phyloP scores from a whole-genome alignment of 2,113 vertebrate genomes.

The Glareola pratincola region DNA sequence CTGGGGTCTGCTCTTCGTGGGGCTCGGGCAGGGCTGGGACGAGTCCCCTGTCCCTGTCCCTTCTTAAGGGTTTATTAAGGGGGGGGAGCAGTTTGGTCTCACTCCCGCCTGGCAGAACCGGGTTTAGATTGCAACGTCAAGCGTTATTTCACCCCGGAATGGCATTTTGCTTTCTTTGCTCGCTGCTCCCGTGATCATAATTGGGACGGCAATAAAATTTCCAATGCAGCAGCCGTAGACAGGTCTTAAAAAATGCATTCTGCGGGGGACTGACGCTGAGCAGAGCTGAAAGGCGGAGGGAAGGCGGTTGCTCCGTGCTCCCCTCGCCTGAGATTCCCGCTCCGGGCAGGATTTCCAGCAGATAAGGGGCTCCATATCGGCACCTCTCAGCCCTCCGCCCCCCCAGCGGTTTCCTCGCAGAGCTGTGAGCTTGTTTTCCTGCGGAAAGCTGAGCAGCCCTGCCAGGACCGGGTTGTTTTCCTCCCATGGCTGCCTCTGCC shows the following conservation, averaged over 20 bases:
- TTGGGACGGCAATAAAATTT: neutral
- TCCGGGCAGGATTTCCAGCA: neutral
- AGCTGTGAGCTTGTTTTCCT: neutral
- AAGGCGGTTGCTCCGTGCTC: neutral
- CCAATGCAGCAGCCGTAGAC: neutral
- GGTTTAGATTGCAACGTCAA: neutral
- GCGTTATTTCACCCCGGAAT: neutral
- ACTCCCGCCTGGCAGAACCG: fast-evolving
- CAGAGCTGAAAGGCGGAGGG: neutral
- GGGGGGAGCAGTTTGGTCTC: neutral
- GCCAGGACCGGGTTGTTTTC: neutral
- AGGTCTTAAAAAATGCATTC: neutral
- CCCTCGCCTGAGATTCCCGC: neutral
- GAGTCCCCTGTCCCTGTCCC: neutral
- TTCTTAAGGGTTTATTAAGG: fast-evolving
- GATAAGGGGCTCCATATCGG: fast-evolving
- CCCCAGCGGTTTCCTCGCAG: neutral
- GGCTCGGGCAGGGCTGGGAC: neutral
- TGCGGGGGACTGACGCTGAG: neutral
- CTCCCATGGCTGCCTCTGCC: neutral
- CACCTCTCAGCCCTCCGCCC: neutral
- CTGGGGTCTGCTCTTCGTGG: neutral
- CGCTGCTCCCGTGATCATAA: neutral
- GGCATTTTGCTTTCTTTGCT: neutral
- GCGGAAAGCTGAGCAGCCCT: neutral